These are phyloP conservation scores for Yponomeuta malinellus DNA, from an alignment of 2,888 invertebrate genomes.

Conservation along the genomic window DNA sequence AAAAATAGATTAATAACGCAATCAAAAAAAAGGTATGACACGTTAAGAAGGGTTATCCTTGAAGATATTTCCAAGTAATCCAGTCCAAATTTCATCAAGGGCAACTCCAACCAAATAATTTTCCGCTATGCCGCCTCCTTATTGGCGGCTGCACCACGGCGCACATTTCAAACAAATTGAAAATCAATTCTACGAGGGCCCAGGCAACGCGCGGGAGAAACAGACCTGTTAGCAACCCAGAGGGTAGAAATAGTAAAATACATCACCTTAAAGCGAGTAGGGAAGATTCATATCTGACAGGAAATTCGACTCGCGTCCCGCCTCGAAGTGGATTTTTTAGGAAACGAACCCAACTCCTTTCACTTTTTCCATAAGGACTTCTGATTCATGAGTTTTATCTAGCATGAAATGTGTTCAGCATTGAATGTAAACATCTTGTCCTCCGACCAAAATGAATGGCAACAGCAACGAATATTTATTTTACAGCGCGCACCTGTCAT, in stretches of 20 bases:
- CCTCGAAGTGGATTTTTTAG: slow-evolving; percentile 60
- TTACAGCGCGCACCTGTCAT: slow-evolving; percentile 18
- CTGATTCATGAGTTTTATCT: slow-evolving; percentile 75
- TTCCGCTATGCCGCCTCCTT: slow-evolving; percentile 64
- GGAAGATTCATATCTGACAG: slow-evolving; percentile 74
- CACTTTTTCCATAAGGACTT: slow-evolving; percentile 63
- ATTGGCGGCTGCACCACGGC: slow-evolving; percentile 62
- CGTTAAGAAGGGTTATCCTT: not conserved
- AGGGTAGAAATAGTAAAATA: slow-evolving; percentile 71
- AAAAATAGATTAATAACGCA: not conserved
- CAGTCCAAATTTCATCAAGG: slow-evolving; percentile 56
- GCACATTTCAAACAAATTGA: slow-evolving; percentile 73
- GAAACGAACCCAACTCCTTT: slow-evolving; percentile 56
- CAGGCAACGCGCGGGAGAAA: slow-evolving; percentile 31
- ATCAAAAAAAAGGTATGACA: not conserved
- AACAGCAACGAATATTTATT: slow-evolving; percentile 44
- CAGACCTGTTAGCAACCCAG: slow-evolving; percentile 39
- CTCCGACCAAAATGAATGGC: slow-evolving; percentile 44
- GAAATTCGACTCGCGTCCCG: slow-evolving; percentile 70
- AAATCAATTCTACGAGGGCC: slow-evolving; percentile 68
- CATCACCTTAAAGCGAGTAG: slow-evolving; percentile 74
- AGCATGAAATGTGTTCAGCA: slow-evolving; percentile 67
- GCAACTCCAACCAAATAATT: slow-evolving; percentile 59
- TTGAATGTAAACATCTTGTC: slow-evolving; percentile 63
- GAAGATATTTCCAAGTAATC: slow-evolving; percentile 29